Evolutionary conservation across 2,888 invertebrate species (phyloP), one percentile per base, ranked within the genome.

Genomic region (Diplazon laetatorius): DNA sequence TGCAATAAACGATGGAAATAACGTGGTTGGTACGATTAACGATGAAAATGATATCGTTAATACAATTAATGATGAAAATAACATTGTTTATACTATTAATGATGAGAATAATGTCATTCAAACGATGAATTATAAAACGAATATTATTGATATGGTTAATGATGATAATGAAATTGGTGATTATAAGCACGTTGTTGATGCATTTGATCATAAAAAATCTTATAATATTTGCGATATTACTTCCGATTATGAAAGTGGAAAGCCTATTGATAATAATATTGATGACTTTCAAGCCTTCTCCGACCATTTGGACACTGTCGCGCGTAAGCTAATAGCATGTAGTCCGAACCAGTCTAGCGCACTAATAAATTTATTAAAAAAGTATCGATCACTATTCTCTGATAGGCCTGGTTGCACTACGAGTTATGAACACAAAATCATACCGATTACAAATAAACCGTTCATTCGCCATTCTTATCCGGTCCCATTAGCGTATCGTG

Each of bases 361-460:
- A 30, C n/a, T 62, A 2, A 25, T 71, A 12, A 9, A 50, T 42
- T 42, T 60, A 22, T 20, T 71, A 10, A 16, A 42, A 12, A 59
- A 46, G 30, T 68, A 69, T 42, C 14, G 14, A 16, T 9, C 22
- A 5, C 80, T 84, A 16, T 85, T 85, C 69, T 81, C 78, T 3
- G 75, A 80, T 9, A 62, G 74, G 22, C 83, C 85, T 1, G 85
- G 85, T 0, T 63, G 59, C 5, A 35, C 20, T 0, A 16, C 42
- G 25, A 72, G 80, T 6, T 87, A 87, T 70, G 69, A 78, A 46
- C 87, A 86, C n/a, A n/a, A n/a, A n/a, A n/a, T n/a, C n/a, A n/a
- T n/a, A n/a, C n/a, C n/a, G n/a, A n/a, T n/a, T n/a, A n/a, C n/a
- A n/a, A n/a, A n/a, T n/a, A n/a, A n/a, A n/a, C n/a, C n/a, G n/a